Percentiles rank a stretch among this genome's conserved stretches.
phyloP scores from a whole-genome alignment of 1,140 invertebrate genomes.

The Druon quercuslanigerum region DNA sequence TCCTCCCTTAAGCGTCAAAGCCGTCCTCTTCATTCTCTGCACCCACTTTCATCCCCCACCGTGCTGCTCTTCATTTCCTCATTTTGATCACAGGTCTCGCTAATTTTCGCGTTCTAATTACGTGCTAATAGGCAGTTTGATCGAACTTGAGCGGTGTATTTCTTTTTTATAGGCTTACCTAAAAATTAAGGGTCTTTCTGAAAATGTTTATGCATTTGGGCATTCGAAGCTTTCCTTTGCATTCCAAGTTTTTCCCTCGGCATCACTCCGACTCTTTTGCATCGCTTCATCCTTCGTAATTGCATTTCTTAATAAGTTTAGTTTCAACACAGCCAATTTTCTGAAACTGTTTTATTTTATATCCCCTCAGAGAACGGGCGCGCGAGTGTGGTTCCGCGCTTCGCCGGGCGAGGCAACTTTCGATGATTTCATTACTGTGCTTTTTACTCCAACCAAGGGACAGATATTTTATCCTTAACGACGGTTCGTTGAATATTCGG shows the following conservation, averaged over 20 bases:
- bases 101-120: background rate
- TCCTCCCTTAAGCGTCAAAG: constrained; percentile 40
- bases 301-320: constrained; percentile 59
- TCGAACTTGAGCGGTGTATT: constrained; percentile 21
- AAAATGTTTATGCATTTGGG: constrained; percentile 5
- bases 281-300: constrained; percentile 27
- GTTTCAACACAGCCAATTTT: constrained; percentile 63
- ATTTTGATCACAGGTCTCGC: constrained; percentile 13
- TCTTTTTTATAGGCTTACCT: background rate
- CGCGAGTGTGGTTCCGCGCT: constrained; percentile 28
- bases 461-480: constrained; percentile 57
- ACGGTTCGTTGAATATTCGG: constrained; percentile 53
- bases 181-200: constrained; percentile 1
- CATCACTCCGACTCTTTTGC: constrained; percentile 27
- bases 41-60: constrained; percentile 25
- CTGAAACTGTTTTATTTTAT: constrained; percentile 60
- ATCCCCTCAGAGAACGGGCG: constrained; percentile 39
- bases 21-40: constrained; percentile 37
- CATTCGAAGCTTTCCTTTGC: constrained; percentile 2
- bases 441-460: constrained; percentile 53
- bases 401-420: constrained; percentile 50
- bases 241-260: constrained; percentile 27
- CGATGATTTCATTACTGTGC: constrained; percentile 64
- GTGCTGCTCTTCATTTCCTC: constrained; percentile 16
- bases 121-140: constrained; percentile 24